Conservation (phyloP, 2,888 invertebrate genomes). For the Halictus quadricinctus region DNA sequence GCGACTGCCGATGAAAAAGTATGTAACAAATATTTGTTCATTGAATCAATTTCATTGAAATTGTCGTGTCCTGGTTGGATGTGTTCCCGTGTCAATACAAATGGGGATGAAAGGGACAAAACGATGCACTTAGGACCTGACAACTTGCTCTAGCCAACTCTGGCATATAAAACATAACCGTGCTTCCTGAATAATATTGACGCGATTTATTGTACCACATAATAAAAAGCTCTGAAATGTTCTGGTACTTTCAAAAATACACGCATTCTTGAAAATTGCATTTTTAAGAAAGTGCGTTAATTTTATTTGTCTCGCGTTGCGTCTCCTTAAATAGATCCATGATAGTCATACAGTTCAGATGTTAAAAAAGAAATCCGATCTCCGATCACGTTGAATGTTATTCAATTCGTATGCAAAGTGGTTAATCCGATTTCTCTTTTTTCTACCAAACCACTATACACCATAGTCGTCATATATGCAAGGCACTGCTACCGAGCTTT, state of each 20-base stretch:
- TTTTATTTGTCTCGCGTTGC: too few relatives aligned
- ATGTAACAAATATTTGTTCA: not conserved
- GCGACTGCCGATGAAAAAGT: not conserved
- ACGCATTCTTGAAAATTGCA: too few relatives aligned
- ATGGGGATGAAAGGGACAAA: not conserved
- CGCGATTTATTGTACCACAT: not conserved
- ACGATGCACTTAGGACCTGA: slow-evolving; percentile 1
- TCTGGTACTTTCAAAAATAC: not conserved
- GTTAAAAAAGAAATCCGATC: not conserved
- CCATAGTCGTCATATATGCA: not conserved
- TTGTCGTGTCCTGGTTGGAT: not conserved
- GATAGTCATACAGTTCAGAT: too few relatives aligned
- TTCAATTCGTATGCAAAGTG: not conserved
- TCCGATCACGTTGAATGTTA: not conserved
- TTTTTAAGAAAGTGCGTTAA: too few relatives aligned
- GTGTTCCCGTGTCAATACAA: not conserved
- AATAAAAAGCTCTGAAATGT: not conserved
- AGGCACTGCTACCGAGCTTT: not conserved
- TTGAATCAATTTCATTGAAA: too few relatives aligned
- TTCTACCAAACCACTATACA: not conserved
- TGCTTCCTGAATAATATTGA: not conserved
- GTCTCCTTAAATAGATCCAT: too few relatives aligned
- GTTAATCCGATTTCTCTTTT: not conserved
- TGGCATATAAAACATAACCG: not conserved
- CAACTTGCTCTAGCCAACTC: not conserved